Base-by-base conservation (phyloP, 2,113 vertebrate genomes). In the Apus apus region DNA sequence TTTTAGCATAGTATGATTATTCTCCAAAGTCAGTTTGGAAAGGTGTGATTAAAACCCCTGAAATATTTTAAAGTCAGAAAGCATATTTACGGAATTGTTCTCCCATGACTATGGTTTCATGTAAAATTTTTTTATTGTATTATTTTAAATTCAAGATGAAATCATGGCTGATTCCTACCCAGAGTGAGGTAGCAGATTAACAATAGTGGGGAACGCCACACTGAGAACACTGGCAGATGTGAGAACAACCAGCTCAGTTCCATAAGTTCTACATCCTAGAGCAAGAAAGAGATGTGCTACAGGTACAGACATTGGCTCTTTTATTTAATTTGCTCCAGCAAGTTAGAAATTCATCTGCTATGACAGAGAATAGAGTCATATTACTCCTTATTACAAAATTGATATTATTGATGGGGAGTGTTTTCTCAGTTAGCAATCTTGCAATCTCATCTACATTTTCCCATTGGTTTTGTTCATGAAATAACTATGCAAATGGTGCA, bases 101-200 rank as follows among this genome's bases (percentile, higher is more conserved):
- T 25, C 4, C n/a, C 7, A 25, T 22, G 16, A 76, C 23, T 23
- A 5, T 51, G 18, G 45, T 61, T 72, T 71, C 40, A n/a, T 6
- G 1, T 64, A 34, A 34, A 79, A 46, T 6, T 8, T 85, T 93
- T 20, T 73, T 68, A 45, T 51, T 75, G 27, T 46, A 66, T 73
- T 91, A 65, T 72, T 94, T 71, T 71, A 70, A 93, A 94, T 87
- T 88, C 43, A 70, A 75, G 71, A 82, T 43, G n/a, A 93, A 89
- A 62, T 92, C 30, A 54, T 58, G 62, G 30, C 70, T 93, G 27
- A 85, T 72, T 95, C 64, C 36, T 58, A 93, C 30, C 30, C 56
- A 48, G 46, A 64, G 36, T 70, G 84, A 91, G 22, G 67, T 82
- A 83, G 87, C 48, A n/a, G 46, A 36, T 81, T 84, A 81, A 82